Evolutionary conservation across 2,888 invertebrate species (phyloP), one percentile per base, ranked within the genome.

Genomic region (Apamea monoglypha): DNA sequence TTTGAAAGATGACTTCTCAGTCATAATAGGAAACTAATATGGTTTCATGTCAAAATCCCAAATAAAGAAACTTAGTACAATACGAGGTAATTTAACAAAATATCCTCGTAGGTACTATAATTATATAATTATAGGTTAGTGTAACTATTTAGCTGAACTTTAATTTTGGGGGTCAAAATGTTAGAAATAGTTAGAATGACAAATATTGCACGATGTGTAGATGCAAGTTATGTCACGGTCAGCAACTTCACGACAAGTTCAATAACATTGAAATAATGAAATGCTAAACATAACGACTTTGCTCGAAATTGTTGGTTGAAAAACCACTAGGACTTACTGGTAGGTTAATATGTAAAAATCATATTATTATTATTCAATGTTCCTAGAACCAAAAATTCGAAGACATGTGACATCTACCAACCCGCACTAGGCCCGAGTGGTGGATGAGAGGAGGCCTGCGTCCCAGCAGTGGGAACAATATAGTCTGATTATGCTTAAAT

Each of bases 131-230:
- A n/a, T n/a, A n/a, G n/a, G n/a, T n/a, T n/a, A n/a, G n/a, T n/a
- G n/a, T n/a, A n/a, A n/a, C n/a, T n/a, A n/a, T n/a, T n/a, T n/a
- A n/a, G n/a, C n/a, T 64, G 1, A 69, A 69, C 44, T 66, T 75
- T 63, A 14, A 56, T 74, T 59, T 63, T 76, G 66, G 47, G 40
- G 71, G 71, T 78, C 78, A 67, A 36, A 61, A 74, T 63, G 68
- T 72, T 47, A 29, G 29, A 68, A 47, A 69, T 69, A 47, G 18
- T 12, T 66, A 69, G 56, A 50, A 74, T 32, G 18, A n/a, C 67
- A 80, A 74, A 83, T 73, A 81, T 83, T 86, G 79, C 81, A 87
- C 21, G 72, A 50, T 29, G n/a, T 25, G 44, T n/a, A 61, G 1
- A 50, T 59, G 59, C 59, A 59, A 53, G 64, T 44, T 61, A 61